Evolutionary conservation across 2,113 vertebrate genomes (phyloP).

Genomic region (Hassar affinis): DNA sequence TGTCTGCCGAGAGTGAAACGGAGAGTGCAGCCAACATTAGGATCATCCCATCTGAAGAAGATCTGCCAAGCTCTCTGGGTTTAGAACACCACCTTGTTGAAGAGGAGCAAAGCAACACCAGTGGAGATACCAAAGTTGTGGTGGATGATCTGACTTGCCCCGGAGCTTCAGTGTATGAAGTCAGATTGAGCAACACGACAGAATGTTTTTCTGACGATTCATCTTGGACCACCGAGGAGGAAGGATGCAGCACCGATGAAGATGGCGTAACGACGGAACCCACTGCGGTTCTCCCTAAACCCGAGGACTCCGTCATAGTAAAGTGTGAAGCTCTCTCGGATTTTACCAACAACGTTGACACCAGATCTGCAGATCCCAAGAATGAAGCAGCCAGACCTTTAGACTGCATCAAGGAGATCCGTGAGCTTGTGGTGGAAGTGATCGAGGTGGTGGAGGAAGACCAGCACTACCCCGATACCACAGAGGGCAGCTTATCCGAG

Average conservation of each 20-base stretch:
- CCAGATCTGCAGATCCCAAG: not conserved
- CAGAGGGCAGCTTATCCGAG: not conserved
- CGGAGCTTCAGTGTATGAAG: slow-evolving; percentile 6
- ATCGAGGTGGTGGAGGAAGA: slow-evolving; percentile 65
- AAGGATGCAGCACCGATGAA: slow-evolving; percentile 13
- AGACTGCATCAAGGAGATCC: slow-evolving; percentile 66
- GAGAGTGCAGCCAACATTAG: not conserved
- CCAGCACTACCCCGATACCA: slow-evolving; percentile 44
- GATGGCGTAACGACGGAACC: not conserved
- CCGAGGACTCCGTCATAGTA: slow-evolving; percentile 1
- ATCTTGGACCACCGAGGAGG: slow-evolving; percentile 8
- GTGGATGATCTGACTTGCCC: not conserved
- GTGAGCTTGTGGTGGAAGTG: slow-evolving; percentile 67
- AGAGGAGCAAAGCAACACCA: not conserved
- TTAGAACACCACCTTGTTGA: slow-evolving; percentile 53
- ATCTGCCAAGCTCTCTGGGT: not conserved
- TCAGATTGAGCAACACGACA: not conserved
- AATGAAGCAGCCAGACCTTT: slow-evolving; percentile 16
- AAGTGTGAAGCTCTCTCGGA: not conserved
- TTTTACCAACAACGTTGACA: not conserved
- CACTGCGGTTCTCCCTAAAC: not conserved
- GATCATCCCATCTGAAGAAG: not conserved
- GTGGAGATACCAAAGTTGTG: not conserved
- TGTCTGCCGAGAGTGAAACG: not conserved
- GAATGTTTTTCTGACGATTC: slow-evolving; percentile 1